phyloP scores from a whole-genome alignment of 2,888 invertebrate genomes.

The Nemotelus pantherinus region DNA sequence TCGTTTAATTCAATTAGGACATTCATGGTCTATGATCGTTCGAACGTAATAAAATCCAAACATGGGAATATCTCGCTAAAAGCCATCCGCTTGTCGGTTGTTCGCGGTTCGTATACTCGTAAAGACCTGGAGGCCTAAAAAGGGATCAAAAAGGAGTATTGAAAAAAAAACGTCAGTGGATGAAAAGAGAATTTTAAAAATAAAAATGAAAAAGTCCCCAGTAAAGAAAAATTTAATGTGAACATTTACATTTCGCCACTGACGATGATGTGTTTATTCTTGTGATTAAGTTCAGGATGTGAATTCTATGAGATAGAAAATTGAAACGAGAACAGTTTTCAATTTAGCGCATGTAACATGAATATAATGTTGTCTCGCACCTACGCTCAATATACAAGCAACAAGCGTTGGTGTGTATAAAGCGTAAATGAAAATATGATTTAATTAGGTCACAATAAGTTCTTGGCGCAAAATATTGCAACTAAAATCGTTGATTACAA shows the following conservation, averaged over 20 bases:
- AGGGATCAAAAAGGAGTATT: neutral
- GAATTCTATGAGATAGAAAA: conserved; percentile 19
- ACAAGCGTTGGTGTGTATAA: too few relatives aligned
- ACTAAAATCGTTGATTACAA: too few relatives aligned
- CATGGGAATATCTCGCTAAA: neutral
- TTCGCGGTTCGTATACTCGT: too few relatives aligned
- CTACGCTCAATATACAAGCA: too few relatives aligned
- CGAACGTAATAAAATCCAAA: conserved; percentile 11
- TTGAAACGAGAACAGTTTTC: neutral
- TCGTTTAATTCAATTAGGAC: conserved; percentile 5
- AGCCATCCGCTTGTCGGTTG: too few relatives aligned
- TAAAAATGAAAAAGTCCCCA: neutral
- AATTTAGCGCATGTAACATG: neutral
- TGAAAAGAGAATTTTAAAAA: neutral
- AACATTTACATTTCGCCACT: neutral
- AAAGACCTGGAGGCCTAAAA: neutral
- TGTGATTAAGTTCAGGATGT: neutral
- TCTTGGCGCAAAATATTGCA: too few relatives aligned
- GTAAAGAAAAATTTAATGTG: conserved; percentile 3
- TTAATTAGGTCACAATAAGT: too few relatives aligned
- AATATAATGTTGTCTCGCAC: too few relatives aligned
- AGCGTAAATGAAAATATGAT: too few relatives aligned
- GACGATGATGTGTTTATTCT: conserved; percentile 23
- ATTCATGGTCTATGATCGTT: neutral
- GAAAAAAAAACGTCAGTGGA: neutral